Conservation (phyloP, 2,888 invertebrate species). For the Xestia xanthographa region DNA sequence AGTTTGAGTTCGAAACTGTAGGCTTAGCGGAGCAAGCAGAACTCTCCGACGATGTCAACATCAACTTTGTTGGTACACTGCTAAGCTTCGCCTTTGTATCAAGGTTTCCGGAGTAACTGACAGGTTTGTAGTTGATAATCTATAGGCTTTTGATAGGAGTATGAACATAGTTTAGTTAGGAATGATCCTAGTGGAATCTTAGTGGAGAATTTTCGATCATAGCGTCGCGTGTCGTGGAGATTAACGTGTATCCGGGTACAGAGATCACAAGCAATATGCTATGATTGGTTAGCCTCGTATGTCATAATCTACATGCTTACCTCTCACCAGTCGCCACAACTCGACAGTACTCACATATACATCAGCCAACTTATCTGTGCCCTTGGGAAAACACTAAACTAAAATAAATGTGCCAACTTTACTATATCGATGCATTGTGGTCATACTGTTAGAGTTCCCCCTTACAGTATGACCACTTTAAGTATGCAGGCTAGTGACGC, state of each 20-base stretch:
- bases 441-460: no score
- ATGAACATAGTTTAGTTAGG: neutral
- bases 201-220: conserved; percentile 28
- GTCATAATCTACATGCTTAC: no score
- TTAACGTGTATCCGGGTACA: neutral
- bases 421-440: no score
- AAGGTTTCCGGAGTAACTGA: conserved; percentile 35
- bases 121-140: conserved; percentile 42
- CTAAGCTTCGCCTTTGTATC: conserved; percentile 48
- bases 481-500: no score
- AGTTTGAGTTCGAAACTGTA: conserved; percentile 46
- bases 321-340: no score
- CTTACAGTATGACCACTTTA: no score
- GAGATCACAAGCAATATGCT: neutral
- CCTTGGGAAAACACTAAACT: no score
- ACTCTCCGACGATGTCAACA: conserved; percentile 58
- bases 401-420: no score
- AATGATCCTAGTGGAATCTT: neutral
- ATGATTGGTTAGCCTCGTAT: neutral
- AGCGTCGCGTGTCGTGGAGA: neutral
- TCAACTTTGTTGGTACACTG: conserved; percentile 49
- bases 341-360: no score
- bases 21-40: conserved; percentile 34
- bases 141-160: conserved; percentile 27
- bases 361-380: no score